These are phyloP conservation scores for Labroides dimidiatus DNA, from an alignment of 2,797 vertebrate genomes.

Conservation along the genomic window DNA sequence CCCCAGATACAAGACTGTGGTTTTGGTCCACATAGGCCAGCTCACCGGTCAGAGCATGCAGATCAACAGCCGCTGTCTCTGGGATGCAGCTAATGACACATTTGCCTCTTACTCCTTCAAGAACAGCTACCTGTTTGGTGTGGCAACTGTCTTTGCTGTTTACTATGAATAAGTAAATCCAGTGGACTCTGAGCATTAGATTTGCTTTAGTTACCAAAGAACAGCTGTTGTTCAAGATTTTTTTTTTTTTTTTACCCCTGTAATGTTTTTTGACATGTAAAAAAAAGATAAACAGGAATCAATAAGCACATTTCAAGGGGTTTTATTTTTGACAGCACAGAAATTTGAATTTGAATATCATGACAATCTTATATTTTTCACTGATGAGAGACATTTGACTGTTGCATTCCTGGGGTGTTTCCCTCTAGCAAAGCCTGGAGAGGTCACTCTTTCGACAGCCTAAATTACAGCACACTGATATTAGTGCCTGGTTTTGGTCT, in stretches of 20 bases:
- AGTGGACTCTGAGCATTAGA: background rate
- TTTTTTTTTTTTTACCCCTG: background rate
- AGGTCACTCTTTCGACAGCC: conserved; percentile 81
- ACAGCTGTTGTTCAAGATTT: background rate
- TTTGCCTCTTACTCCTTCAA: conserved; percentile 87
- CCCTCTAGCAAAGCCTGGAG: conserved; percentile 74
- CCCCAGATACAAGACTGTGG: conserved; percentile 90
- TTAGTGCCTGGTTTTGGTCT: conserved; percentile 66
- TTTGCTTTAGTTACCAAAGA: background rate
- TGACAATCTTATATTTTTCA: conserved; percentile 17
- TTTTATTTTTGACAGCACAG: conserved; percentile 26
- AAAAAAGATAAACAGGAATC: conserved; percentile 34
- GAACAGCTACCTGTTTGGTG: conserved; percentile 89
- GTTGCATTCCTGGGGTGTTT: background rate
- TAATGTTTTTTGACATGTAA: conserved; percentile 1
- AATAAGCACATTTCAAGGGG: conserved; percentile 7
- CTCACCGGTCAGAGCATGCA: conserved; percentile 86
- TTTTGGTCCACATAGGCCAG: conserved; percentile 89
- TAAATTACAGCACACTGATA: conserved; percentile 73
- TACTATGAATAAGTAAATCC: conserved; percentile 90
- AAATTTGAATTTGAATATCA: conserved; percentile 24
- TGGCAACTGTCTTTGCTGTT: conserved; percentile 89
- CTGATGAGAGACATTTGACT: conserved; percentile 5
- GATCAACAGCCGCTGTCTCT: conserved; percentile 91
- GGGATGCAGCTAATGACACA: conserved; percentile 87